Conservation (phyloP, 2,113 vertebrate genomes). For the Oryctolagus cuniculus region mOryCun1.1 NC_091445.1:67659001-67659500, state of each 20-base stretch:
- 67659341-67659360: conserved; percentile 27
- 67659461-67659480: not conserved
- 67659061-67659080: not conserved
- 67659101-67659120: not conserved
- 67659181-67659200: not conserved
- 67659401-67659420: not conserved
- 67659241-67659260: not conserved
- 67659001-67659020: not conserved
- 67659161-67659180: not conserved
- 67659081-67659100: not conserved
- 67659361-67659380: not conserved
- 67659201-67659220: not conserved
- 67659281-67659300: conserved; percentile 62
- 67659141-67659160: not conserved
- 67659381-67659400: not conserved
- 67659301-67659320: conserved; percentile 14
- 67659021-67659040: not conserved
- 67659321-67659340: conserved; percentile 45
- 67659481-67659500: not conserved
- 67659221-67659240: not conserved
- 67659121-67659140: not conserved
- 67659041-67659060: not conserved
- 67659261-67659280: conserved; percentile 12
- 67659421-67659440: not conserved
- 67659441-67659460: not conserved